These are phyloP conservation scores for Meles meles DNA, from an alignment of 2,113 vertebrate genomes.

Conservation along the genomic window DNA sequence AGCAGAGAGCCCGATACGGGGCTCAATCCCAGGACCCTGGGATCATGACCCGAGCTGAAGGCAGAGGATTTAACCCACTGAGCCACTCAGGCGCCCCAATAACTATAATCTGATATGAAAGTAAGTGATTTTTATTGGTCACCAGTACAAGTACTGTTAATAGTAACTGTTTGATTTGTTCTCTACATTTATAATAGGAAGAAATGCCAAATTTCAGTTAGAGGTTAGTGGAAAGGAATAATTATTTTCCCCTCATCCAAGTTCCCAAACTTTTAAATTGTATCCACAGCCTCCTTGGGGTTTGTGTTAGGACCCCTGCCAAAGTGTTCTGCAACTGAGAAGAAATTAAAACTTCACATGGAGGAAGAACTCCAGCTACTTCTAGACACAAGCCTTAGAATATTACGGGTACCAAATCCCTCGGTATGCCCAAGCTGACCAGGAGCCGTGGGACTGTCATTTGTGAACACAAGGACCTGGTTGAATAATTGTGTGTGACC, in stretches of 20 bases:
- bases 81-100: no score
- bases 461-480: neutral
- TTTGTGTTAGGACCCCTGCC: neutral
- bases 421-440: neutral
- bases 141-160: neutral
- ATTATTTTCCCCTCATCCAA: neutral
- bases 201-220: slow-evolving; percentile 24
- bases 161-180: neutral
- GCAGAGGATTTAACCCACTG: no score
- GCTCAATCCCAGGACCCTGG: no score
- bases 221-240: neutral
- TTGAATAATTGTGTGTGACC: neutral
- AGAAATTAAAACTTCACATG: neutral
- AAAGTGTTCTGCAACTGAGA: neutral
- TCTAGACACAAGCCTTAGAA: neutral
- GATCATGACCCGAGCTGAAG: no score
- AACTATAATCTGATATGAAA: neutral
- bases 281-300: neutral
- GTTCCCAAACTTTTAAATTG: neutral
- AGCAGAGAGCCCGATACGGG: no score
- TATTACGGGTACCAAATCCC: neutral
- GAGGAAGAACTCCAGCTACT: neutral
- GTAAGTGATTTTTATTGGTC: slow-evolving; percentile 1
- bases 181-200: neutral
- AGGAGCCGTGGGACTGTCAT: neutral